phyloP scores from a whole-genome alignment of 1,140 invertebrate species.

The Diploscapter pachys region DNA sequence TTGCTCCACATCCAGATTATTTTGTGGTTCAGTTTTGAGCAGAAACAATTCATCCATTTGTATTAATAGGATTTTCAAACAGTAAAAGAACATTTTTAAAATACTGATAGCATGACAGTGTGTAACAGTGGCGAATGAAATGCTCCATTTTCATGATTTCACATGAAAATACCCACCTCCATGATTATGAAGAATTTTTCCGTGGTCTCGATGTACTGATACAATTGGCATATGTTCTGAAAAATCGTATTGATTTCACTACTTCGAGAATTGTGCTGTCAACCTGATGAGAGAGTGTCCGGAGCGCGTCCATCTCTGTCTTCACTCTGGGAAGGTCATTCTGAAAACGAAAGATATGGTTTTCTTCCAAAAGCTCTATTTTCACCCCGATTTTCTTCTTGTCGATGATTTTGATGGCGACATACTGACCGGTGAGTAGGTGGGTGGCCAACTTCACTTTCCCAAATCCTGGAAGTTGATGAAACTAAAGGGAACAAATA shows the following conservation, averaged over 20 bases:
- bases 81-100: not conserved
- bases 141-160: not conserved
- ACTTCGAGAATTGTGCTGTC: conserved; percentile 70
- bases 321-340: conserved; percentile 75
- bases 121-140: too few relatives aligned
- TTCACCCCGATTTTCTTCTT: conserved; percentile 72
- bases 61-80: not conserved
- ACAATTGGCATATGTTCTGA: conserved; percentile 65
- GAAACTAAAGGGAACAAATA: not conserved
- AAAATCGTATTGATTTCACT: conserved; percentile 22
- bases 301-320: conserved; percentile 77
- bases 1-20: conserved; percentile 1
- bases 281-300: conserved; percentile 70
- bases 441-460: conserved; percentile 79
- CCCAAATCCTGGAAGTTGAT: conserved; percentile 59
- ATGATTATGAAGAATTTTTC: conserved; percentile 72
- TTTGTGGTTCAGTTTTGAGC: not conserved
- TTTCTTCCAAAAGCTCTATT: conserved; percentile 30
- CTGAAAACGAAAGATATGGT: conserved; percentile 61
- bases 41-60: not conserved
- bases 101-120: too few relatives aligned
- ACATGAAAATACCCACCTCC: conserved; percentile 64
- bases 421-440: conserved; percentile 73
- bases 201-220: conserved; percentile 76
- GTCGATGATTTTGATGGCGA: conserved; percentile 82